Evolutionary conservation across 2,888 invertebrate species (phyloP).

Genomic region (Tenthredo livida): DNA sequence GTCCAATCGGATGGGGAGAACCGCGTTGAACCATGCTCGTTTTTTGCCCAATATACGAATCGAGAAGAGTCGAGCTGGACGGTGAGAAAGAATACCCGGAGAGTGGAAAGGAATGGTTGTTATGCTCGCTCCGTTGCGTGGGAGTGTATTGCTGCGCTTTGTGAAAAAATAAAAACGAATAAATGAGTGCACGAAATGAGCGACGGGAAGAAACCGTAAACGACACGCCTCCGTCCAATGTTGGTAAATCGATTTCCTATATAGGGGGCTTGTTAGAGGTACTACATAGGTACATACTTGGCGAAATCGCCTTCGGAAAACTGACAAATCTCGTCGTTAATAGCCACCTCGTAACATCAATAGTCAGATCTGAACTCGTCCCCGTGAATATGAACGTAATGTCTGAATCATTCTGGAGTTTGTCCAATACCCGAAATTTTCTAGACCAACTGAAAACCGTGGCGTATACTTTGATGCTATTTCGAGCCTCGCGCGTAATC

Average conservation of each 20-base stretch:
- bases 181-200: background rate
- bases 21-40: background rate
- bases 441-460: conserved; percentile 33
- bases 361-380: conserved; percentile 17
- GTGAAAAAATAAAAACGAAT: background rate
- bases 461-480: conserved; percentile 31
- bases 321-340: conserved; percentile 13
- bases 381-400: conserved; percentile 8
- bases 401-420: conserved; percentile 49
- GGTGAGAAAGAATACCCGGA: conserved; percentile 37
- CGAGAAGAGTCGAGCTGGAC: background rate
- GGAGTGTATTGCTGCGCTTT: conserved; percentile 41
- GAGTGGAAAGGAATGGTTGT: conserved; percentile 39
- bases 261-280: background rate
- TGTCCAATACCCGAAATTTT: conserved; percentile 42
- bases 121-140: conserved; percentile 40
- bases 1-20: background rate
- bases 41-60: conserved; percentile 8
- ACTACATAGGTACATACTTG: background rate
- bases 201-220: background rate
- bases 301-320: background rate
- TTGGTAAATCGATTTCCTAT: background rate
- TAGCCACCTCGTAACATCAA: conserved; percentile 11
- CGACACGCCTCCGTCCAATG: background rate
- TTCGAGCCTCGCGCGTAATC: conserved; percentile 32